These are phyloP conservation scores for Actinopyga echinites DNA, from an alignment of 53 echinoderm and acorn worm genomes.

Conservation along the genomic window DNA sequence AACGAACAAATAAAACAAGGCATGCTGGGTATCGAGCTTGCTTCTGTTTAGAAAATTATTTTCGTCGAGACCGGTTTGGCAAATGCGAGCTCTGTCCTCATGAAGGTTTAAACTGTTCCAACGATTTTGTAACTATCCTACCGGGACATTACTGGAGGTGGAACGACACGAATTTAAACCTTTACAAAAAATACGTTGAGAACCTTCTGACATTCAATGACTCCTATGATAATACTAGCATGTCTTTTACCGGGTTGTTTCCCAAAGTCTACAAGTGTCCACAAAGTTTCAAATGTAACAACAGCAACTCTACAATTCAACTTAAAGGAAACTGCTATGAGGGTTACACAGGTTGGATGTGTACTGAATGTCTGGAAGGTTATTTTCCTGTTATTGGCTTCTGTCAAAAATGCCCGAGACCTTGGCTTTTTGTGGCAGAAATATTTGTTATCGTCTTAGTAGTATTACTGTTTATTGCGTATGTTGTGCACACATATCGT, in stretches of 20 bases:
- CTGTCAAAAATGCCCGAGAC: too few species aligned
- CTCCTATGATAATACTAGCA: background rate
- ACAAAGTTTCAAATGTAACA: background rate
- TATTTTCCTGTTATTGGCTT: background rate
- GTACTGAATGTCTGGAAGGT: too few species aligned
- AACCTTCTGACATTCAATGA: background rate
- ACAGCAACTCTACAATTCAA: too few species aligned
- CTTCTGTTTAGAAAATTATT: too few species aligned
- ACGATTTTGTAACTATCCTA: background rate
- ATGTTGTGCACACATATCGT: background rate
- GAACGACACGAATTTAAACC: background rate
- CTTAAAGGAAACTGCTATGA: too few species aligned
- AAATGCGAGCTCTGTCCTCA: too few species aligned
- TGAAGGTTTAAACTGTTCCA: too few species aligned
- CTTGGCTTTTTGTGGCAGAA: background rate
- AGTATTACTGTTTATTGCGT: background rate
- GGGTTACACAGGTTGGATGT: too few species aligned
- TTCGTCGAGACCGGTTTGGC: background rate
- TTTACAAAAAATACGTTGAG: background rate
- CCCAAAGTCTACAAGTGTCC: background rate
- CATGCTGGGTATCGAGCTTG: background rate
- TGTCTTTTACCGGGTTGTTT: background rate
- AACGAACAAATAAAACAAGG: background rate
- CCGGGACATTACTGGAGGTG: background rate
- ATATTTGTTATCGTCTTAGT: background rate